Base-by-base conservation (phyloP, 1,140 invertebrate genomes). In the Dendrolimus punctatus region DNA sequence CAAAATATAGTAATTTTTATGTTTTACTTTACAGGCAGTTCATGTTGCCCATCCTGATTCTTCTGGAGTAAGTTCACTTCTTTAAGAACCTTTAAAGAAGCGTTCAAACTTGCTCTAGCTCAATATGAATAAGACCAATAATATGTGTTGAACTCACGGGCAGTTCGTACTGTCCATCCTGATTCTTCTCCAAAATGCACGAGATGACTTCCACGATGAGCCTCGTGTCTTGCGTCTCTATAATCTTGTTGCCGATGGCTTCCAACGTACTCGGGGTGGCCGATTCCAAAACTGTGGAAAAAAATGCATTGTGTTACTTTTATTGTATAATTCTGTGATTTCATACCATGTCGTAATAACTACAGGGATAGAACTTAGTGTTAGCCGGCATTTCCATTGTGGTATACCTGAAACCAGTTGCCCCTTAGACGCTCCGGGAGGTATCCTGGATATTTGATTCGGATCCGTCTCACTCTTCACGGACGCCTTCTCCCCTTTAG, bases 121-220 rank as follows among this genome's bases (percentile, higher is more conserved):
- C 23, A 23, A 23, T 23, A 23, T 23, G 23, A 23, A 23, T 23
- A 23, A 23, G 23, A 23, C 23, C 23, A 3, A 23, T 23, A 23
- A 23, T 23, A 23, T 23, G 23, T 23, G 23, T 23, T 23, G 1
- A 23, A 23, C 23, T 23, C 23, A 23, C 23, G 23, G 23, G 23
- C 23, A 23, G 3, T 66, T 83, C 80, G 53, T 78, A 81, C 7
- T 64, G 57, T 4, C 77, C 75, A 2, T 77, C 72, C 58, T 87
- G 82, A 55, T 79, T 84, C 46, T 76, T 78, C 63, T 85, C 76
- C 23, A 88, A 68, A 38, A 87, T 60, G 4, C 73, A 62, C 3
- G 79, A 77, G 55, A 88, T 80, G 43, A 78, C 83, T 47, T 84
- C 80, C 23, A 87, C 78, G 10, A 87, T 72, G 7, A 79, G 48